Conservation (phyloP, 2,797 vertebrate species). For the Hypotaenidia okinawae region DNA sequence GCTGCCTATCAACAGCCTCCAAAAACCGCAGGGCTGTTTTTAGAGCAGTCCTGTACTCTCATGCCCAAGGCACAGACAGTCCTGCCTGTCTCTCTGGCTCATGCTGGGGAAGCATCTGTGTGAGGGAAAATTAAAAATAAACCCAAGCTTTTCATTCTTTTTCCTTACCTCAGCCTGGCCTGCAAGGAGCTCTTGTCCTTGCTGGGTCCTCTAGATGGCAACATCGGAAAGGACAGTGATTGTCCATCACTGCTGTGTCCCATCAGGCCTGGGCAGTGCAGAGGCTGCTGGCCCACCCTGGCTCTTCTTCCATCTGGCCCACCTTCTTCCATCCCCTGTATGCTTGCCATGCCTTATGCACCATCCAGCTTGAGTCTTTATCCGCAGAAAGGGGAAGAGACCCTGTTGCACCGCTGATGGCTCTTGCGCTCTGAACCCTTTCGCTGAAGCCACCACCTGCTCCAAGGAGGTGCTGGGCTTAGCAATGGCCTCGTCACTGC, state of each 20-base stretch:
- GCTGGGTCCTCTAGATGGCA: constrained; percentile 66
- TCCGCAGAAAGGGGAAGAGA: not conserved
- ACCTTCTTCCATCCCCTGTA: not conserved
- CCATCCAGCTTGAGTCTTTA: not conserved
- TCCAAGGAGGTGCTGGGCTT: not conserved
- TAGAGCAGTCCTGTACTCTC: not conserved
- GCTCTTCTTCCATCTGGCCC: not conserved
- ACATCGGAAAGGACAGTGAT: constrained; percentile 47
- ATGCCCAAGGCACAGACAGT: not conserved
- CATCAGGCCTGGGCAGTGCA: not conserved
- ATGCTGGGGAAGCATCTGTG: not conserved
- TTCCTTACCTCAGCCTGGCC: not conserved
- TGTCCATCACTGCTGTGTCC: fast-evolving
- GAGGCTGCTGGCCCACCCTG: not conserved
- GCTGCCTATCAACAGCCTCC: not conserved
- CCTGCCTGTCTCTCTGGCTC: not conserved
- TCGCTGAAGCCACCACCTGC: not conserved
- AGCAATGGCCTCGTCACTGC: fast-evolving
- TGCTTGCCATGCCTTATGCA: fast-evolving
- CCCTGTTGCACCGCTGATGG: fast-evolving
- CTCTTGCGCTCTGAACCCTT: not conserved
- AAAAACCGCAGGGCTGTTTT: not conserved
- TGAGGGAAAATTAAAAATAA: fast-evolving
- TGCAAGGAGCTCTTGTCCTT: constrained; percentile 14
- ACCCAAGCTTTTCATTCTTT: not conserved